A percentile compares a stretch with the other conserved stretches of the same genome.
phyloP scores from a whole-genome alignment of 2,888 invertebrate genomes.

The Hanleya hanleyi region DNA sequence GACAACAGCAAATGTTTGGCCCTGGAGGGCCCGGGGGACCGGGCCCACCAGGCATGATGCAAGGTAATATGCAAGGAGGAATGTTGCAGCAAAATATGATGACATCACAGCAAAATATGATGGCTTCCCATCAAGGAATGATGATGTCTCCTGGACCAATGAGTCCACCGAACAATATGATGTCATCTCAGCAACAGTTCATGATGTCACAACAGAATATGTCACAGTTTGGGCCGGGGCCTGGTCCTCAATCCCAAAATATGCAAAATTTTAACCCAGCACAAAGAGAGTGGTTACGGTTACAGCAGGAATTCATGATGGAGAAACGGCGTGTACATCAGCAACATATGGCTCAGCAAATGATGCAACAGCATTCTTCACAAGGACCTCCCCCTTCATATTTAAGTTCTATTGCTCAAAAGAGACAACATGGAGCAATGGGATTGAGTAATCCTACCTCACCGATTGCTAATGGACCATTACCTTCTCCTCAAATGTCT shows the following conservation, averaged over 20 bases:
- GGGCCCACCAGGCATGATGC: conserved; percentile 51
- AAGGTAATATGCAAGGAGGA: conserved; percentile 47
- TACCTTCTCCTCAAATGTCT: conserved; percentile 50
- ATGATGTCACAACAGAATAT: conserved; percentile 57
- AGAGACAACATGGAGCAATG: conserved; percentile 39
- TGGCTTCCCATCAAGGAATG: conserved; percentile 52
- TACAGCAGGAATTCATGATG: conserved; percentile 83
- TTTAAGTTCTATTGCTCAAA: conserved; percentile 63
- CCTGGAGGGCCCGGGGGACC: conserved; percentile 49
- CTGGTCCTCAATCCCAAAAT: conserved; percentile 50
- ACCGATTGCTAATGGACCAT: conserved; percentile 59
- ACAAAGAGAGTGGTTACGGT: conserved; percentile 92
- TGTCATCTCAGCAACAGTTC: conserved; percentile 51
- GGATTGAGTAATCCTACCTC: conserved; percentile 56
- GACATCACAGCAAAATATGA: conserved; percentile 41
- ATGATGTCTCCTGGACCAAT: conserved; percentile 31
- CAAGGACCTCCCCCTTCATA: conserved; percentile 63
- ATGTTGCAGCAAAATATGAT: conserved; percentile 59
- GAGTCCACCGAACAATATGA: conserved; percentile 31
- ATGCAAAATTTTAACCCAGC: conserved; percentile 74
- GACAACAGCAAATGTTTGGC: conserved; percentile 40
- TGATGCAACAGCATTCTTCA: conserved; percentile 43
- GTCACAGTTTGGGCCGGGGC: conserved; percentile 49
- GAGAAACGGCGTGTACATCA: conserved; percentile 53
- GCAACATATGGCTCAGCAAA: conserved; percentile 54